phyloP scores from a whole-genome alignment of 2,113 vertebrate species.

The Clarias batrachus region DNA sequence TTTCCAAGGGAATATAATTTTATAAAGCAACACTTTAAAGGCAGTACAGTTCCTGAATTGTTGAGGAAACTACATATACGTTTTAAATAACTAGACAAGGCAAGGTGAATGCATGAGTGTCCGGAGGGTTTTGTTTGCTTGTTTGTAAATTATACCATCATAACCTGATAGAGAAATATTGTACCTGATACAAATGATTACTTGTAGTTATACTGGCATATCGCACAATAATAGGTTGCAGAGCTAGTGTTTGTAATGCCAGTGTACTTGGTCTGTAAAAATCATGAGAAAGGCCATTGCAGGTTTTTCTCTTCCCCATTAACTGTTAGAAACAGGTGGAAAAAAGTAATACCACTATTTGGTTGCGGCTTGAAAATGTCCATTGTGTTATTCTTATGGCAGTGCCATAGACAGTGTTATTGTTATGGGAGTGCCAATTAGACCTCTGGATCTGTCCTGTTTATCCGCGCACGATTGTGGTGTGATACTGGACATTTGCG shows the following conservation, averaged over 20 bases:
- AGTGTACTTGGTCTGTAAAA: neutral
- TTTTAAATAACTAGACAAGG: neutral
- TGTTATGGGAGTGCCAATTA: conserved; percentile 34
- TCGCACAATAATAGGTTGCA: neutral
- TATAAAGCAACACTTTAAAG: neutral
- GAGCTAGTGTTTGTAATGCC: neutral
- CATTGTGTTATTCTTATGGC: neutral
- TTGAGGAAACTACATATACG: neutral
- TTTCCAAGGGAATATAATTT: neutral
- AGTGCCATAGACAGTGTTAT: neutral
- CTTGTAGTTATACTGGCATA: neutral
- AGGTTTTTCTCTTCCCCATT: neutral
- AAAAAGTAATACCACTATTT: neutral
- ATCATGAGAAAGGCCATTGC: neutral
- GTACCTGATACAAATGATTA: neutral
- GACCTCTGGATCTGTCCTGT: conserved; percentile 63
- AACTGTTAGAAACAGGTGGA: neutral
- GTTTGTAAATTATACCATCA: neutral
- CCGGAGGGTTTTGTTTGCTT: too few species aligned
- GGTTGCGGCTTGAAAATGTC: neutral
- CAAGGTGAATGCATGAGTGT: neutral
- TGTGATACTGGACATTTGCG: conserved; percentile 55
- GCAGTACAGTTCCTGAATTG: neutral
- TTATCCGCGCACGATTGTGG: conserved; percentile 45
- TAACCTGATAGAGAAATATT: neutral